Base-by-base conservation (phyloP, 92 coral and sea anemone genomes). In the Isaurus tuberculatus region DNA sequence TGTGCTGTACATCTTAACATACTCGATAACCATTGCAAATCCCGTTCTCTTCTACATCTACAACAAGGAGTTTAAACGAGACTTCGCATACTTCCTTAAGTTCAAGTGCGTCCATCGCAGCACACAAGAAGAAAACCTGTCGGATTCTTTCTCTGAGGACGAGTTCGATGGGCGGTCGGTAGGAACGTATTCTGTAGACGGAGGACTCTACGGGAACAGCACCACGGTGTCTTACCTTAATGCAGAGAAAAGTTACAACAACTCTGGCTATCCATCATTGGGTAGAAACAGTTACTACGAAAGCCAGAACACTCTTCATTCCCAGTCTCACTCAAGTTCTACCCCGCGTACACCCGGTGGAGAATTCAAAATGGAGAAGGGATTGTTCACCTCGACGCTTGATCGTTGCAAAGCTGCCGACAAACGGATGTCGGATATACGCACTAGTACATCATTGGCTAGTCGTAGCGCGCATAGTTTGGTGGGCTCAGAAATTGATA, bases 1-100 rank as follows among this genome's bases (percentile, higher is more conserved):
- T 28, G 70, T 95, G 31, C 53, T 91, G 36, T 81, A 91, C 85
- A 87, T 93, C 22, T 82, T 95, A 44, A 95, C 98, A 22, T 95
- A 91, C 87, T 75, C 90, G 69, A 83, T 91, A 43, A 93, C 95
- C 43, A 71, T 95, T 33, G 83, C 92, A n/a, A 95, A 93, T 44
- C 95, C 95, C 1, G 43, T 91, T 14, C 66, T 95, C 73, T 95
- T 95, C 80, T 93, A 89, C 73, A n/a, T 51, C 57, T 95, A 77
- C 87, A 95, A 93, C 85, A 78, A 75, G 2, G 92, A 93, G 79
- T 93, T 93, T 57, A 80, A 28, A 31, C 64, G 85, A 17, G 94
- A 93, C 63, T 71, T 91, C 42, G 74, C 83, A 87, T 73, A 85
- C 71, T 90, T 88, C 64, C 9, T 73, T 20, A 86, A 73, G 55